A percentile compares a stretch with the other conserved stretches of the same genome.
These are phyloP conservation scores for Pangasius krempfi DNA, from an alignment of 2,797 vertebrate genomes.

Conservation along the genomic window DNA sequence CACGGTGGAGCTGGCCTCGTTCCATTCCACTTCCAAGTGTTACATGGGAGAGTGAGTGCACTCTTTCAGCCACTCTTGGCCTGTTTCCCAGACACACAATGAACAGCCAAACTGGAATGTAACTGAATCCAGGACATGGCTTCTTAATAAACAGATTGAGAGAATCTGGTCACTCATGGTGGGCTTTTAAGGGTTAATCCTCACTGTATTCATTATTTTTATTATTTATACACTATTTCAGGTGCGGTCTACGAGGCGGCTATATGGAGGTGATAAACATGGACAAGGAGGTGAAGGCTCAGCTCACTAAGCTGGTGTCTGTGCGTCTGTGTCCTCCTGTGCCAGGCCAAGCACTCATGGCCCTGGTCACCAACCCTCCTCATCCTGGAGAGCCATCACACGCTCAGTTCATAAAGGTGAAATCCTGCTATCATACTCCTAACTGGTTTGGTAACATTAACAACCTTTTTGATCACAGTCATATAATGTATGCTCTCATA, in stretches of 20 bases:
- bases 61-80: background rate
- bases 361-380: slow-evolving; percentile 80
- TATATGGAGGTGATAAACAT: slow-evolving; percentile 93
- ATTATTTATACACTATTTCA: slow-evolving; percentile 50
- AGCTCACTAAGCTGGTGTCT: slow-evolving; percentile 83
- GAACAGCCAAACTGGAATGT: background rate
- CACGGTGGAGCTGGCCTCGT: slow-evolving; percentile 85
- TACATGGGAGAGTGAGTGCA: slow-evolving; percentile 93
- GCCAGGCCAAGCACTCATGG: slow-evolving; percentile 84
- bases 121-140: background rate
- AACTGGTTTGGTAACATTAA: background rate
- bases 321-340: slow-evolving; percentile 85
- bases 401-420: slow-evolving; percentile 78
- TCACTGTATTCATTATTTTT: background rate
- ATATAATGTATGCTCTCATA: background rate
- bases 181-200: too few species aligned
- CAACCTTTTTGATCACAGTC: background rate
- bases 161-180: background rate
- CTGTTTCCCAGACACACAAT: slow-evolving; percentile 12
- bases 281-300: slow-evolving; percentile 80
- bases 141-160: background rate
- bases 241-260: slow-evolving; percentile 88
- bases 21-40: slow-evolving; percentile 92
- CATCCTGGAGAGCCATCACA: slow-evolving; percentile 85
- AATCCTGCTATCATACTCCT: background rate